phyloP scores from a whole-genome alignment of 2,888 invertebrate species.

The Volucella bombylans region DNA sequence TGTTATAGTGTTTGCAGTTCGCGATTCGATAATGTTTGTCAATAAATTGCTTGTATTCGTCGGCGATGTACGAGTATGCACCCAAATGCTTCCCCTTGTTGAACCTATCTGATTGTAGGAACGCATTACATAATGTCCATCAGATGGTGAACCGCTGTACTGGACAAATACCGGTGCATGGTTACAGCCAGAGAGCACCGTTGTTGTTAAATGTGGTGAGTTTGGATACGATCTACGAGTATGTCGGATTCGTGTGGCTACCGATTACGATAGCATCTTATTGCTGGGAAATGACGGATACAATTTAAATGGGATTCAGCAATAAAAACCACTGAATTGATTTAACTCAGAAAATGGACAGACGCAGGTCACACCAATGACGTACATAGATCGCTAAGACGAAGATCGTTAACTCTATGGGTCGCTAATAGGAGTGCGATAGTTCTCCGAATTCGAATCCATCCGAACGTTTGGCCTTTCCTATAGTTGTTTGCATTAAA shows the following conservation, averaged over 20 bases:
- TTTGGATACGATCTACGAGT: background rate
- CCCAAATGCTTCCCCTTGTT: constrained; percentile 24
- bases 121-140: constrained; percentile 65
- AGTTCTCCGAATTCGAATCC: background rate
- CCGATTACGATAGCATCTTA: constrained; percentile 36
- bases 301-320: constrained; percentile 25
- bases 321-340: constrained; percentile 15
- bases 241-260: background rate
- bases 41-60: constrained; percentile 49
- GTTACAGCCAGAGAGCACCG: constrained; percentile 21
- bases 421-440: constrained; percentile 19
- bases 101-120: constrained; percentile 32
- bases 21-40: constrained; percentile 70
- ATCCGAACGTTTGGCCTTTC: background rate
- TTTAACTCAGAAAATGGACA: background rate
- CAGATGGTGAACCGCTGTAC: constrained; percentile 32
- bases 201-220: constrained; percentile 53
- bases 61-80: constrained; percentile 38
- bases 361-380: too few relatives aligned
- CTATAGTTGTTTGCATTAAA: constrained; percentile 44
- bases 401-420: constrained; percentile 23
- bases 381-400: background rate
- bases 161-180: constrained; percentile 7
- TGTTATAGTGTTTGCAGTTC: constrained; percentile 51
- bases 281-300: constrained; percentile 41